Base-by-base conservation (phyloP, 2,888 invertebrate genomes). In the Melanotus villosus region DNA sequence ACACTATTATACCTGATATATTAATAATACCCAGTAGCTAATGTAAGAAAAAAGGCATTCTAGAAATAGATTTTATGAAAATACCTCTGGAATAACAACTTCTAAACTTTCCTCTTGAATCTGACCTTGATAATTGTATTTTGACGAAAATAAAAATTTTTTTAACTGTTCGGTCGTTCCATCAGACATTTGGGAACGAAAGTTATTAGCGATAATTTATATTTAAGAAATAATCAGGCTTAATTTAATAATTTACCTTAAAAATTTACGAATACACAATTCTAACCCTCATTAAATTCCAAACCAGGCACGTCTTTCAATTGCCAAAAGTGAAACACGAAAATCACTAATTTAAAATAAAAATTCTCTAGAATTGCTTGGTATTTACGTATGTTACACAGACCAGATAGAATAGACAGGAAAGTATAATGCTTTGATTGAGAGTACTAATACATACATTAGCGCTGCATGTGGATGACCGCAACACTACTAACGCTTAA, bases 111-210 rank as follows among this genome's bases (percentile, higher is more conserved):
- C 93, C 84, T 90, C 90, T 81, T 90, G 87, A 68, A 87, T 86
- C 75, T 89, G 88, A 57, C 88, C 89, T 84, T 87, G 88, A 73
- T 80, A 85, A 73, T 86, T 86, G 80, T 87, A 87, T 80, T 89
- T 90, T 70, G 92, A 92, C 70, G 91, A 90, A 85, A 95, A 95
- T 75, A 93, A 89, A 85, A 94, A 95, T 85, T 93, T 93, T 86
- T 94, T 94, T 82, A 94, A 87, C 84, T 93, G 92, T 81, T 91
- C 91, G 65, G 87, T 84, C 77, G 86, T 83, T 78, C 87, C 88
- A 88, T 89, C 89, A 86, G 89, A 88, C 89, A 90, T 89, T 86
- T 87, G 70, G 12, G 7, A n/a, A 12, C 12, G 34, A 34, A 0
- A 34, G 12, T 12, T 3, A 1, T 5, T 34, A 34, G 12, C 2